Percentiles rank a stretch among this genome's conserved stretches.
Evolutionary conservation across 2,888 invertebrate species (phyloP).

Genomic region (Margaritifera margaritifera): DNA sequence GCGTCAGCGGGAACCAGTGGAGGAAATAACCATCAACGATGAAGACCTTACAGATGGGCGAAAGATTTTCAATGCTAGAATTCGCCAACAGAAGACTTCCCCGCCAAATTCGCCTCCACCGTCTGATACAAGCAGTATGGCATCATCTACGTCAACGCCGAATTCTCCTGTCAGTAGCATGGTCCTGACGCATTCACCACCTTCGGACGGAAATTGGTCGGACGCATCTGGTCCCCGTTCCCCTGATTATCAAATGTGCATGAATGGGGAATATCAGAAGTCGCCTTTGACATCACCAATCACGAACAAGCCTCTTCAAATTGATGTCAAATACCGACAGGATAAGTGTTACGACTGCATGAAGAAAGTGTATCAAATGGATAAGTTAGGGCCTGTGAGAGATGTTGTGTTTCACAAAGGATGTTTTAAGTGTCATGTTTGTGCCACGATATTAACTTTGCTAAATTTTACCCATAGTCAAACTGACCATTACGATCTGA

Average conservation of each 20-base stretch:
- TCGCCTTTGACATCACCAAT: slow-evolving; percentile 16
- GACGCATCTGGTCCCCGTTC: slow-evolving; percentile 29
- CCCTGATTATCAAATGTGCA: slow-evolving; percentile 14
- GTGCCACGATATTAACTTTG: slow-evolving; percentile 47
- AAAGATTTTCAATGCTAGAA: too few relatives aligned
- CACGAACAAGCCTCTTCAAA: slow-evolving; percentile 40
- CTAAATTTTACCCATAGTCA: slow-evolving; percentile 57
- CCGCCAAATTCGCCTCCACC: slow-evolving; percentile 21
- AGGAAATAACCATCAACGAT: too few relatives aligned
- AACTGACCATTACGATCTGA: slow-evolving; percentile 49
- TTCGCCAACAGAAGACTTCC: slow-evolving; percentile 2
- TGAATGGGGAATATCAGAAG: slow-evolving; percentile 20
- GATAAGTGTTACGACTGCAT: slow-evolving; percentile 52
- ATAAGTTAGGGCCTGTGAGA: slow-evolving; percentile 53
- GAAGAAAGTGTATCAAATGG: slow-evolving; percentile 61
- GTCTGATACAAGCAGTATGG: slow-evolving; percentile 38
- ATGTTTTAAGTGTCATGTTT: slow-evolving; percentile 56
- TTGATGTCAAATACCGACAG: slow-evolving; percentile 41
- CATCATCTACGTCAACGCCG: slow-evolving; percentile 41
- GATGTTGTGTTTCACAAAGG: slow-evolving; percentile 58
- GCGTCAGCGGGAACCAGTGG: too few relatives aligned
- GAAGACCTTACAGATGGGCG: too few relatives aligned
- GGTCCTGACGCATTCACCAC: slow-evolving; percentile 22
- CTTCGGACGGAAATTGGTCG: slow-evolving; percentile 27
- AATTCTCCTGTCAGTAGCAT: slow-evolving; percentile 39